Conservation (phyloP, 2,113 vertebrate species). For the Esox niger region DNA sequence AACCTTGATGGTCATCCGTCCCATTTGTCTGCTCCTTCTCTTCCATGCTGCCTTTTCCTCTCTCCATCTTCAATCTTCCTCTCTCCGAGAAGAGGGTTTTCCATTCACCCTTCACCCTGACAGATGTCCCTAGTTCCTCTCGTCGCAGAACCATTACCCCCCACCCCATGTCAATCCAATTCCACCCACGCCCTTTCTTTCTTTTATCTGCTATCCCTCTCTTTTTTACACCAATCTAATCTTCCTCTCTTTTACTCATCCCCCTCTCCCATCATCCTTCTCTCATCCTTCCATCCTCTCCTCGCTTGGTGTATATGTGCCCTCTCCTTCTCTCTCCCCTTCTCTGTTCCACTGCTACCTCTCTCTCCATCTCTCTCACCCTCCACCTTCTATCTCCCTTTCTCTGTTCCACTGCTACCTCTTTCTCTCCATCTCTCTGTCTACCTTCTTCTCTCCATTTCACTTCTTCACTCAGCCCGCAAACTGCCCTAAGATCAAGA, state of each 20-base stretch:
- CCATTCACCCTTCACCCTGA: slow-evolving; percentile 45
- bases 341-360: too few relatives aligned
- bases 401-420: too few relatives aligned
- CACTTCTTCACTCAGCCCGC: slow-evolving; percentile 27
- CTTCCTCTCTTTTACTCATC: not conserved
- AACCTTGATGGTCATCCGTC: slow-evolving; percentile 30
- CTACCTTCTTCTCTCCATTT: not conserved
- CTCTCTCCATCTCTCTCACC: slow-evolving; percentile 21
- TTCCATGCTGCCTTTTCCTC: slow-evolving; percentile 14
- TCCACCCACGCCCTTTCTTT: slow-evolving; percentile 24
- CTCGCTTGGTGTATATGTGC: slow-evolving; percentile 31
- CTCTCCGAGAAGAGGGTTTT: slow-evolving; percentile 27
- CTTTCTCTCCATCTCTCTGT: too few relatives aligned
- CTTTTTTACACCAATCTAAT: slow-evolving; percentile 12
- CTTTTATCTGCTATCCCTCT: slow-evolving; percentile 25
- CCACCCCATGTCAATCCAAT: slow-evolving; percentile 37
- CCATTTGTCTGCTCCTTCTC: not conserved
- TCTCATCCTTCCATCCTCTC: slow-evolving; percentile 3
- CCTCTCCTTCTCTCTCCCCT: not conserved
- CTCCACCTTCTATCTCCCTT: slow-evolving; percentile 7
- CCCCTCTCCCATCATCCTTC: not conserved
- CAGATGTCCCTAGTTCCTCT: slow-evolving; percentile 37
- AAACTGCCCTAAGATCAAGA: slow-evolving; percentile 60
- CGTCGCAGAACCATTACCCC: slow-evolving; percentile 41
- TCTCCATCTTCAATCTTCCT: slow-evolving; percentile 24